Percentiles rank a stretch among this genome's conserved stretches.
phyloP scores from a whole-genome alignment of 1,140 invertebrate genomes.

The Drosophila malerkotliana region DNA sequence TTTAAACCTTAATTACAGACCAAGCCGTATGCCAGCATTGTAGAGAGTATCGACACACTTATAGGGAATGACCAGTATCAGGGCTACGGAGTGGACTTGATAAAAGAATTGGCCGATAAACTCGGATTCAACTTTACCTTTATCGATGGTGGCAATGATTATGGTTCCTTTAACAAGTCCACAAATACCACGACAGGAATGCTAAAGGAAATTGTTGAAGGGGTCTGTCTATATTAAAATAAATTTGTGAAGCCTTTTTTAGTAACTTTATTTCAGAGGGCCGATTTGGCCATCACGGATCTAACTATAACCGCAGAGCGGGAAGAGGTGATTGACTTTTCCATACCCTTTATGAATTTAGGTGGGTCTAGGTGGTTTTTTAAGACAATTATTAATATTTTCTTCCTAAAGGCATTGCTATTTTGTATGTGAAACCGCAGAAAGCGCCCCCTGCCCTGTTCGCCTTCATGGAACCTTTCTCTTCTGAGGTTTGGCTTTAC shows the following conservation, averaged over 20 bases:
- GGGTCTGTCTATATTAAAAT: conserved; percentile 85
- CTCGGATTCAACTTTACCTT: conserved; percentile 95
- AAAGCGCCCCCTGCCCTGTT: conserved; percentile 92
- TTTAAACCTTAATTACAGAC: conserved; percentile 85
- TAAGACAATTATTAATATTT: neutral
- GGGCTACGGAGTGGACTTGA: conserved; percentile 92
- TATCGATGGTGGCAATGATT: conserved; percentile 89
- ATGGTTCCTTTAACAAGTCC: conserved; percentile 88
- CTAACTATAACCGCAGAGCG: conserved; percentile 94
- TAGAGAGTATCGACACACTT: conserved; percentile 88
- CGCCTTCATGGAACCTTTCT: conserved; percentile 95
- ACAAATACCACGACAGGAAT: conserved; percentile 93
- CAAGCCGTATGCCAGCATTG: conserved; percentile 93
- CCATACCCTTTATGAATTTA: conserved; percentile 95
- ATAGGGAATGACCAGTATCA: conserved; percentile 92
- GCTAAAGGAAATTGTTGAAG: conserved; percentile 91
- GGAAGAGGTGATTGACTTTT: conserved; percentile 94
- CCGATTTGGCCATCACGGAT: conserved; percentile 94
- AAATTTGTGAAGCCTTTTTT: neutral
- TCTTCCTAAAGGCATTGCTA: conserved; percentile 88
- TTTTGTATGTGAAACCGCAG: conserved; percentile 91
- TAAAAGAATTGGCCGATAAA: conserved; percentile 89
- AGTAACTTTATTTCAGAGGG: conserved; percentile 82
- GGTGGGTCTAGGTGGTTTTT: conserved; percentile 83
- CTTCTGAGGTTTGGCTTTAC: conserved; percentile 92